Percentiles rank a stretch among this genome's conserved stretches.
These are phyloP conservation scores for Malurus cyaneus DNA, from an alignment of 2,113 vertebrate genomes.

Conservation along the genomic window DNA sequence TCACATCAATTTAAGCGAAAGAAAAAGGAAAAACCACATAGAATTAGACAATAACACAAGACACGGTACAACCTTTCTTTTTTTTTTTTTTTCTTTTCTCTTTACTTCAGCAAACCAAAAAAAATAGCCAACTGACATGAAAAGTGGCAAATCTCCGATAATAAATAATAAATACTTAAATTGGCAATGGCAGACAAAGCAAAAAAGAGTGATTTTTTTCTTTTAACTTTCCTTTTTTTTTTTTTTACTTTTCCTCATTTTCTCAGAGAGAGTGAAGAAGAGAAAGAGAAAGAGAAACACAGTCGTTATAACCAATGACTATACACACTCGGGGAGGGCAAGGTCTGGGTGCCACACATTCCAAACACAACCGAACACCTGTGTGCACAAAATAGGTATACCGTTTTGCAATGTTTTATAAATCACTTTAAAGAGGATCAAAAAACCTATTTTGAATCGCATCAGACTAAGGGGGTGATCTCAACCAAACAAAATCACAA, in stretches of 20 bases:
- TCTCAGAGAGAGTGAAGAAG: background rate
- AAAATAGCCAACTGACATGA: slow-evolving; percentile 84
- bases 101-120: slow-evolving; percentile 92
- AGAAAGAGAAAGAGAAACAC: slow-evolving; percentile 63
- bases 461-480: no score
- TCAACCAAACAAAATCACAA: no score
- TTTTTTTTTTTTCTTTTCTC: slow-evolving; percentile 46
- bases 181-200: slow-evolving; percentile 94
- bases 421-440: no score
- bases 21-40: slow-evolving; percentile 77
- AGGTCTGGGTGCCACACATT: slow-evolving; percentile 86
- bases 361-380: slow-evolving; percentile 89
- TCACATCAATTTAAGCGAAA: slow-evolving; percentile 80
- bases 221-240: slow-evolving; percentile 19
- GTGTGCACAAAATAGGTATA: slow-evolving; percentile 98
- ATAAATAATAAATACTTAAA: slow-evolving; percentile 99
- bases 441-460: no score
- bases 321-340: slow-evolving; percentile 92
- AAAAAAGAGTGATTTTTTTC: slow-evolving; percentile 66
- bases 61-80: slow-evolving; percentile 79
- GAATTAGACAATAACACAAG: slow-evolving; percentile 85
- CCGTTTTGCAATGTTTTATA: slow-evolving; percentile 92
- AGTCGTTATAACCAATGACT: slow-evolving; percentile 87
- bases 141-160: slow-evolving; percentile 96
- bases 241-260: slow-evolving; percentile 3